Evolutionary conservation across 64 coral and sea anemone species (phyloP).

Genomic region (Pocillopora damicornis): DNA sequence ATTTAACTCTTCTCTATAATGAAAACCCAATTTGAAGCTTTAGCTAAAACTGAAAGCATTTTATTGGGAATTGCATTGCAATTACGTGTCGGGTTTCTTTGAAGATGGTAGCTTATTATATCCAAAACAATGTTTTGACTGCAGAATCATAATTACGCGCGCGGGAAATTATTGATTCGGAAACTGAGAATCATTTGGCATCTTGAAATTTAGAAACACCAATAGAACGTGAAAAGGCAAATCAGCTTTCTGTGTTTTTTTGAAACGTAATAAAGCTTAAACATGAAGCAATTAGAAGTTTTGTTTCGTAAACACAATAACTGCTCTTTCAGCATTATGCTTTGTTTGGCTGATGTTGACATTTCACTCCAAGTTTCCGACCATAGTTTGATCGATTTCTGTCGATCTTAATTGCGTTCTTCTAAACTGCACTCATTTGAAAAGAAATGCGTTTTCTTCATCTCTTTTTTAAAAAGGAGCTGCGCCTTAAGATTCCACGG

Average conservation of each 20-base stretch:
- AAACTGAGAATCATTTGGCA: too few relatives aligned
- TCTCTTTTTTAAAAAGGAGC: too few relatives aligned
- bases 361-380: not conserved
- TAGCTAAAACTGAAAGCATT: not conserved
- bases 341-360: not conserved
- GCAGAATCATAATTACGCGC: too few relatives aligned
- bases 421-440: too few relatives aligned
- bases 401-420: not conserved
- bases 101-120: not conserved
- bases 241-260: too few relatives aligned
- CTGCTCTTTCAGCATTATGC: not conserved
- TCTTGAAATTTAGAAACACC: too few relatives aligned
- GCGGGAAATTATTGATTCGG: too few relatives aligned
- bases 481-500: too few relatives aligned
- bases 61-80: not conserved
- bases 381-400: constrained; percentile 2
- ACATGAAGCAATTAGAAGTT: not conserved
- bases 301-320: not conserved
- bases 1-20: not conserved
- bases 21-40: not conserved
- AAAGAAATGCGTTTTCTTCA: too few relatives aligned
- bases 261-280: not conserved
- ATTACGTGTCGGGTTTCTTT: not conserved
- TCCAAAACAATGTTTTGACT: not conserved
- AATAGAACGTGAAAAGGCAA: too few relatives aligned